Conservation (phyloP, 2,113 vertebrate species). For the Tyto alba region DNA sequence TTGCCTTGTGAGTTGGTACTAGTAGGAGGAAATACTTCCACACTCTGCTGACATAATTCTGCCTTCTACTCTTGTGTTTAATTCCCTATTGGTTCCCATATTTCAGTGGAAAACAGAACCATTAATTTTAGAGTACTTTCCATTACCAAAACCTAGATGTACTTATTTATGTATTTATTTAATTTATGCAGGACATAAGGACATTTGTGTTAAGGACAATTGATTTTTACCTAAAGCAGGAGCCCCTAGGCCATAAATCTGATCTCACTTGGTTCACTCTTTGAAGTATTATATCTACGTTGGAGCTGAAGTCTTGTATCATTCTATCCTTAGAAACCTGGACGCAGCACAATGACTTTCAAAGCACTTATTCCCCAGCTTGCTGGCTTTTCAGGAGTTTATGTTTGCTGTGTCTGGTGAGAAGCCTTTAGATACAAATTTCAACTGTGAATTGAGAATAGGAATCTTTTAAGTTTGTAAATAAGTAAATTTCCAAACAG, state of each 20-base stretch:
- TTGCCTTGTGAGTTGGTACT: background rate
- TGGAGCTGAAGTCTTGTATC: background rate
- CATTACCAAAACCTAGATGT: background rate
- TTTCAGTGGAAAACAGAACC: background rate
- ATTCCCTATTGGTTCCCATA: background rate
- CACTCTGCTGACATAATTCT: background rate
- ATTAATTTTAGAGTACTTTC: background rate
- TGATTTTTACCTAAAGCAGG: background rate
- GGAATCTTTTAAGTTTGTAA: background rate
- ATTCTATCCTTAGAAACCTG: background rate
- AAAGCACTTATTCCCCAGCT: background rate
- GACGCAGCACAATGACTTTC: background rate
- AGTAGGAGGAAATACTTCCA: background rate
- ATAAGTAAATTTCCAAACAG: background rate
- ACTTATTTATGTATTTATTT: background rate
- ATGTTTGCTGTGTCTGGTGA: background rate
- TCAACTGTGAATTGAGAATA: background rate
- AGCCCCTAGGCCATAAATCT: background rate
- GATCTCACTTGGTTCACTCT: background rate
- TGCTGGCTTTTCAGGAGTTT: background rate
- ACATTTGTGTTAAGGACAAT: background rate
- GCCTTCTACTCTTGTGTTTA: background rate
- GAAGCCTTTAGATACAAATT: background rate
- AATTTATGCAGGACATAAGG: background rate
- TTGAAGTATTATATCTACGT: background rate